Conservation (phyloP, 2,113 vertebrate genomes). For the Brachirus orientalis region DNA sequence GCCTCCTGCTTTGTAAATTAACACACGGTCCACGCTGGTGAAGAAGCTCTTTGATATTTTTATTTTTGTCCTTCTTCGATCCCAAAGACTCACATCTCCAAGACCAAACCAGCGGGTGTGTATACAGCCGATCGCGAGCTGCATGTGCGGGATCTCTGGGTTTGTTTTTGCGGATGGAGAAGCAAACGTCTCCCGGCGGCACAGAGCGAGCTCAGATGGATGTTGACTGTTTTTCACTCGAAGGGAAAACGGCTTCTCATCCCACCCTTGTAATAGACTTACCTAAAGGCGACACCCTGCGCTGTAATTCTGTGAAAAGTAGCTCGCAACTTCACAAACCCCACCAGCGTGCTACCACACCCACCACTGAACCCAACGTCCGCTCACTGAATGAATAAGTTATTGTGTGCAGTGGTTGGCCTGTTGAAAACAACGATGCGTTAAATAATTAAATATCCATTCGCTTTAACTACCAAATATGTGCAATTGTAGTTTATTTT, state of each 20-base stretch:
- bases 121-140: constrained; percentile 30
- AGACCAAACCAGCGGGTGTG: constrained; percentile 57
- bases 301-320: rapidly evolving
- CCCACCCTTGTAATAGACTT: background rate
- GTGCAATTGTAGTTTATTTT: background rate
- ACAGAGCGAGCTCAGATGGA: background rate
- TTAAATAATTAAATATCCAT: background rate
- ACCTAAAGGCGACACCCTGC: too few relatives aligned
- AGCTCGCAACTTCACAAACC: background rate
- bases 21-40: constrained; percentile 67
- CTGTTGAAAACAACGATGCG: constrained; percentile 20
- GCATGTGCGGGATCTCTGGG: background rate
- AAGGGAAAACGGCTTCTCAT: background rate
- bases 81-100: constrained; percentile 12
- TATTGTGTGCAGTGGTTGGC: constrained; percentile 14
- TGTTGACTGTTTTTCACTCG: constrained; percentile 39
- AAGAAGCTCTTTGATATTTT: constrained; percentile 5
- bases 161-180: background rate
- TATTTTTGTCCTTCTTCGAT: constrained; percentile 11
- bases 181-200: constrained; percentile 7
- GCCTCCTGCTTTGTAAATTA: constrained; percentile 76
- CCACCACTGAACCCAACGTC: constrained; percentile 12
- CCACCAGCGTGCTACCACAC: constrained; percentile 33
- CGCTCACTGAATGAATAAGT: constrained; percentile 14
- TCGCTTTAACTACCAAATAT: background rate